Evolutionary conservation across 2,888 invertebrate genomes (phyloP), one percentile per base, ranked within the genome.

Genomic region (Bellardia bayeri): DNA sequence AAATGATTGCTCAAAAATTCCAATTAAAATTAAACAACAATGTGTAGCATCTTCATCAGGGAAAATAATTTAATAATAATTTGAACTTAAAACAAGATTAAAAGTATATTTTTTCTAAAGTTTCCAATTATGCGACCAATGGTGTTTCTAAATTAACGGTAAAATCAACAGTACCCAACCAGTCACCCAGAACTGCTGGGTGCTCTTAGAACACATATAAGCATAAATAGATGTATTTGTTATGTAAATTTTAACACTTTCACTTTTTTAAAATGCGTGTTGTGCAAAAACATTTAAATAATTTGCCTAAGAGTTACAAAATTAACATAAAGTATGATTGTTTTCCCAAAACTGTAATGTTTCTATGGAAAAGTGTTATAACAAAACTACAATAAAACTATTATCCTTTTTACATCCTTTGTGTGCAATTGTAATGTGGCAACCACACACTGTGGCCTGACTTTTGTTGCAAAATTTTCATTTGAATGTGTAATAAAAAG

Each of bases 401-500:
- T 79, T 79, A 72, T 81, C 72, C 64, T 72, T 72, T 37, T 16
- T 54, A 9, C 8, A 1, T 58, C 5, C 14, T 3, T 61, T 9
- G 9, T 42, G 23, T 33, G 14, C 33, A 33, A 61, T 71, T 72
- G 71, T 74, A 16, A 37, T 78, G 83, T 23, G 42, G 61, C 68
- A 69, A 68, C 68, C 82, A 42, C 51, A 69, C 68, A 30, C 49
- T 76, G 82, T 51, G 82, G 75, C 69, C 69, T 75, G 75, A 82
- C 51, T 82, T 82, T 82, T 64, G 40, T 75, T 69, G 82, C 82
- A 66, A 80, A 64, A 69, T 33, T 76, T 63, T 64, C 5, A 5
- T 16, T 14, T 61, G 74, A 37, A 49, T 16, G 37, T 33, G 49
- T 33, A 30, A 74, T 33, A 81, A 42, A 40, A 33, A 58, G 68